Conservation (phyloP, 2,113 vertebrate species). For the Galeopterus variegatus region DNA sequence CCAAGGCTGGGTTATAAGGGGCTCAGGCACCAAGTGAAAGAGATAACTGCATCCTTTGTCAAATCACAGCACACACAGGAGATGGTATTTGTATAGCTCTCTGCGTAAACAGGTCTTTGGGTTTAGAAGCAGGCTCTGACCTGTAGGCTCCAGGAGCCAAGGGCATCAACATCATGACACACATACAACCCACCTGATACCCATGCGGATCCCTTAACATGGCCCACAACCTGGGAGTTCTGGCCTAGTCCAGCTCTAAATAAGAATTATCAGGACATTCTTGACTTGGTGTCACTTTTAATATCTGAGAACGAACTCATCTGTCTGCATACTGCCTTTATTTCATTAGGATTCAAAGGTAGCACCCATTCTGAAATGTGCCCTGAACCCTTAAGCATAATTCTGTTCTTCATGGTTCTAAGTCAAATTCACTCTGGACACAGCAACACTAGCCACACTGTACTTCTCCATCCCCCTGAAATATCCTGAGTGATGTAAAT, state of each 20-base stretch:
- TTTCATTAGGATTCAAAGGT: constrained; percentile 56
- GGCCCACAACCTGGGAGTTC: background rate
- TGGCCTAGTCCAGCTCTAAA: background rate
- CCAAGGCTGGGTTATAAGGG: background rate
- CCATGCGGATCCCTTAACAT: background rate
- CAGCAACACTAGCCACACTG: background rate
- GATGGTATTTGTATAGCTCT: background rate
- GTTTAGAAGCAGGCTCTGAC: background rate
- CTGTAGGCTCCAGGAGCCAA: background rate
- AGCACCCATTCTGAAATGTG: background rate
- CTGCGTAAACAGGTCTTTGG: background rate
- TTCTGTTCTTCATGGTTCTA: background rate
- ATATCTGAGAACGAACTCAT: background rate
- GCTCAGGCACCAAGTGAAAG: background rate
- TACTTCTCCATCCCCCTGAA: constrained; percentile 19
- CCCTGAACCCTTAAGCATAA: constrained; percentile 6
- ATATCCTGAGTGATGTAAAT: constrained; percentile 28
- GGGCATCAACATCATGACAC: background rate
- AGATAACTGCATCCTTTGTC: background rate
- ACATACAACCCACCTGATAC: background rate
- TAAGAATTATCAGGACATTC: background rate
- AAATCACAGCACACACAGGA: background rate
- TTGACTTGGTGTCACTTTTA: background rate
- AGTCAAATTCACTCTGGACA: background rate
- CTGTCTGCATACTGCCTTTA: background rate